Percentiles rank a stretch among this genome's conserved stretches.
These are phyloP conservation scores for Enteromius afrohamiltoni DNA, from an alignment of 2,797 vertebrate genomes.

Conservation along the genomic window DNA sequence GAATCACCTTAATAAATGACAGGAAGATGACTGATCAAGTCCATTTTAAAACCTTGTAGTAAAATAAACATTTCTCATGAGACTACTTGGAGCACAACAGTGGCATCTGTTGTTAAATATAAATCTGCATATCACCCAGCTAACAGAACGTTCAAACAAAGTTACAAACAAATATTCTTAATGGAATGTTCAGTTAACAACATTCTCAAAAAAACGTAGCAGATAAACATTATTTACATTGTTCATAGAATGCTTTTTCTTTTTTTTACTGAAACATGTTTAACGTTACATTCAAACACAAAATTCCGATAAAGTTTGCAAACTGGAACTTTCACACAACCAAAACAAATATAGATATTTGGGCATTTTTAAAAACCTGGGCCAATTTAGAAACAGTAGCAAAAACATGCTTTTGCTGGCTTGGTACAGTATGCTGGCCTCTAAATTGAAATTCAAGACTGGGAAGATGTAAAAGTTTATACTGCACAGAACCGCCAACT, in stretches of 20 bases:
- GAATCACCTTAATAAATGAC: background rate
- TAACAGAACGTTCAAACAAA: background rate
- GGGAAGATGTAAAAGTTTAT: too few species aligned
- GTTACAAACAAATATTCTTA: background rate
- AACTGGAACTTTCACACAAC: background rate
- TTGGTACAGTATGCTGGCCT: background rate
- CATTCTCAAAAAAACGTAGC: background rate
- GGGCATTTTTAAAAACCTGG: too few species aligned
- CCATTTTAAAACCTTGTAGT: background rate
- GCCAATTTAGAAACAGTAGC: background rate
- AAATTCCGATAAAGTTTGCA: background rate
- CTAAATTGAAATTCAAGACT: background rate
- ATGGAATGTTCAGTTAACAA: background rate
- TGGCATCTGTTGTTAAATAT: conserved; percentile 34
- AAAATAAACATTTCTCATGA: conserved; percentile 4
- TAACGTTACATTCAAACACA: background rate
- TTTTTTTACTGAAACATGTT: background rate
- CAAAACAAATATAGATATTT: too few species aligned
- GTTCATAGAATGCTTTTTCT: background rate
- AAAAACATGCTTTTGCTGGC: background rate
- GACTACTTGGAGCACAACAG: conserved; percentile 6
- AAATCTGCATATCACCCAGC: background rate
- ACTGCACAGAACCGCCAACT: background rate
- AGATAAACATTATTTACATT: background rate
- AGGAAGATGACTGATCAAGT: background rate